Percentiles rank a stretch among this genome's conserved stretches.
These are phyloP conservation scores for Spialia ferax DNA, from an alignment of 2,888 invertebrate genomes.

Conservation along the genomic window DNA sequence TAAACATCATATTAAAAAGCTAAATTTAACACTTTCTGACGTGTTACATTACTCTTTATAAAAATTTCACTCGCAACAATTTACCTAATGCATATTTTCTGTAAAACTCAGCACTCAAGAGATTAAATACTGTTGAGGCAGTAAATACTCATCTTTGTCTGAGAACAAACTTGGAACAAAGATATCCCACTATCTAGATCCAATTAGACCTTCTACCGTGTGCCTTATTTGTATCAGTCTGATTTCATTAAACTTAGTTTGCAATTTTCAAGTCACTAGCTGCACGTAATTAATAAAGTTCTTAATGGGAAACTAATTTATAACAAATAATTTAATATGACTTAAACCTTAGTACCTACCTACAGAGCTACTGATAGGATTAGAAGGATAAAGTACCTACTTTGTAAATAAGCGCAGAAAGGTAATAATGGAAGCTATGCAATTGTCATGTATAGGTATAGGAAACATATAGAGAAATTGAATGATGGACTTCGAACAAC, in stretches of 20 bases:
- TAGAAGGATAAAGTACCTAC: too few species aligned
- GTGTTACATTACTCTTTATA: neutral
- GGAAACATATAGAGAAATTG: too few species aligned
- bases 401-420: too few species aligned
- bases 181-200: conserved; percentile 13
- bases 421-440: too few species aligned
- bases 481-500: too few species aligned
- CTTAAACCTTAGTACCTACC: too few species aligned
- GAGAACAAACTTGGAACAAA: conserved; percentile 24
- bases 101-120: neutral
- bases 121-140: conserved; percentile 11
- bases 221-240: conserved; percentile 15
- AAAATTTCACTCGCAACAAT: neutral
- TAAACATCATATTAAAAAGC: too few species aligned
- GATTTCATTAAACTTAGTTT: conserved; percentile 1
- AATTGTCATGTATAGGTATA: too few species aligned
- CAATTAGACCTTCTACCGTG: conserved; percentile 16
- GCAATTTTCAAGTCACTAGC: neutral
- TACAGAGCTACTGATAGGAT: too few species aligned
- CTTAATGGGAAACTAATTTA: neutral
- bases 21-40: neutral
- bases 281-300: neutral
- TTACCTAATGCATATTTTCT: conserved; percentile 12
- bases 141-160: conserved; percentile 15
- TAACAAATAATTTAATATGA: neutral